Evolutionary conservation across 2,113 vertebrate species (phyloP), one percentile per base, ranked within the genome.

Genomic region (Etheostoma cragini): DNA sequence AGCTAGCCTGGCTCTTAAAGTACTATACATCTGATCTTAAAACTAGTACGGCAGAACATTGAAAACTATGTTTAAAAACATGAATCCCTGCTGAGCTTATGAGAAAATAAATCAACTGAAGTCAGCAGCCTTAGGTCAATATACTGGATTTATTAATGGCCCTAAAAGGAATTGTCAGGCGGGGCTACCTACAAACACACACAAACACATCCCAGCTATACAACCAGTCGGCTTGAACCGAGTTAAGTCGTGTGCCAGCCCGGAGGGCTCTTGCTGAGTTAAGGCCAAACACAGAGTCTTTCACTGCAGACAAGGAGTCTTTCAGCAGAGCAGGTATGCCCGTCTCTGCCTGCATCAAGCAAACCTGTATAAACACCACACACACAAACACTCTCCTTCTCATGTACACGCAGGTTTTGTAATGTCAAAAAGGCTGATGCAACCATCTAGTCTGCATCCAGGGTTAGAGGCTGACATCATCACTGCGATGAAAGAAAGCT

Each of bases 251-350:
- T 78, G 26, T 79, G 75, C 62, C 77, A 70, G 56, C 65, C 45
- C 62, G 47, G 26, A 76, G 53, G 49, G 53, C 67, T 81, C 60
- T 83, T 83, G 85, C 82, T 73, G 69, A 87, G 78, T 88, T 75
- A 67, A 81, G 72, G 68, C 82, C 71, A 85, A 80, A 91, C 75
- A 85, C 76, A 71, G 72, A 58, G 60, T 82, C 74, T 87, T 74
- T 88, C 83, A 84, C 81, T 81, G 83, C 72, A 87, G 65, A 89
- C 87, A 91, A 85, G 83, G 73, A 73, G 50, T 62, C 87, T 81
- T 91, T 91, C 52, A 87, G 87, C 80, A 72, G 78, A 76, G 76
- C 69, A 82, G 65, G 65, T 89, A 82, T 81, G 83, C 38, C 77
- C 76, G 54, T 80, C 76, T 82, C 50, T 79, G 79, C 76, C 71